Evolutionary conservation across 2,797 vertebrate genomes (phyloP), one percentile per base, ranked within the genome.

Genomic region (Rachycentron canadum): DNA sequence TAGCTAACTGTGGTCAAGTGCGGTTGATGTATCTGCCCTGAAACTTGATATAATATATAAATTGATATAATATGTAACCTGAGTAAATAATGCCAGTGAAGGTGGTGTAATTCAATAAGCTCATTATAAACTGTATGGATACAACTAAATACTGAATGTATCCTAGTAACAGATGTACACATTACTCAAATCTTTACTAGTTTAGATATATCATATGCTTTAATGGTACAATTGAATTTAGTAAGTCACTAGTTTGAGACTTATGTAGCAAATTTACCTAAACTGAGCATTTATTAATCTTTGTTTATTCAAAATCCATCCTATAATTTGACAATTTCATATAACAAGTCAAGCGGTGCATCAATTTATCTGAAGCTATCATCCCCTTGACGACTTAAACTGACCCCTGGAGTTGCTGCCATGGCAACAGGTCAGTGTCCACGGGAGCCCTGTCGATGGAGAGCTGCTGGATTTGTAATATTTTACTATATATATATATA

Each of bases 401-500:
- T 61, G 63, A 83, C 79, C 79, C 41, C 49, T 43, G 40, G 67
- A 61, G 64, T 60, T 73, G 75, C 60, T 83, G 69, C 81, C 79
- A 80, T 80, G 62, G 67, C 76, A 86, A 87, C 81, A 63, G 56
- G 70, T 81, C 60, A 17, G 32, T 36, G 13, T 83, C 63, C 62
- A 12, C 43, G 34, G 73, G 70, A 71, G 63, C 21, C 58, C 50
- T 49, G 26, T 70, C 78, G 74, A 41, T 65, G 32, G n/a, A 66
- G 69, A 40, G 73, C 50, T 62, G 75, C 63, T 64, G 59, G 67
- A 83, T 71, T 84, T 81, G 66, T 60, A 62, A 76, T 69, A 32
- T 73, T 70, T 73, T 79, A 83, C 76, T 80, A 73, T 49, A n/a
- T n/a, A n/a, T n/a, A n/a, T n/a, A n/a, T n/a, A n/a, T n/a, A n/a